phyloP scores from a whole-genome alignment of 23 tunicate genomes.

The Styela clava region DNA sequence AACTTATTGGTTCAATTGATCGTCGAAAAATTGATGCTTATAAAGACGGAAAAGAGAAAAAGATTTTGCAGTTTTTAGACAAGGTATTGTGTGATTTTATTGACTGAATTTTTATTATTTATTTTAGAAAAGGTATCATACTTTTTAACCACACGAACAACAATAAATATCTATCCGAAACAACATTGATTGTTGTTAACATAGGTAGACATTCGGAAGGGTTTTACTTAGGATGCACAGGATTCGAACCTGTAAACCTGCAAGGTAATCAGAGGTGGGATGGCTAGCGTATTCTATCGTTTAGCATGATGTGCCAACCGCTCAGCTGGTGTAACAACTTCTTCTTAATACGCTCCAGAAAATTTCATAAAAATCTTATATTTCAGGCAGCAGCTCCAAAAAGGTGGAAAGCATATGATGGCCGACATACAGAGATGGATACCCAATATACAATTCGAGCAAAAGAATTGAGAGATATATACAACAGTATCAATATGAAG shows the following conservation, averaged over 20 bases:
- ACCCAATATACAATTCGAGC: conserved; percentile 97
- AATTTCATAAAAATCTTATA: too few relatives aligned
- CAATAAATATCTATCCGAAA: too few relatives aligned
- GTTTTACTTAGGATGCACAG: too few relatives aligned
- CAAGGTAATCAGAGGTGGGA: too few relatives aligned
- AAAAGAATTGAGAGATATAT: conserved; percentile 92
- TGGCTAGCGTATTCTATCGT: too few relatives aligned
- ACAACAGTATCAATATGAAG: conserved; percentile 96
- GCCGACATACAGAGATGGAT: conserved; percentile 94
- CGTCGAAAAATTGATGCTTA: conserved; percentile 44
- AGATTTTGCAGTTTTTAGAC: conserved; percentile 38
- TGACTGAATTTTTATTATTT: not conserved
- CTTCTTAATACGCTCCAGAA: too few relatives aligned
- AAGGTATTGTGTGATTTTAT: conserved; percentile 41
- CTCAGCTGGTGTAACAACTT: too few relatives aligned
- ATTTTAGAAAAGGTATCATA: not conserved
- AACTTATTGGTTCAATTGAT: conserved; percentile 87
- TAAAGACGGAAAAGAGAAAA: conserved; percentile 48
- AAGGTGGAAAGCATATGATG: conserved; percentile 96
- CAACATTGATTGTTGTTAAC: too few relatives aligned
- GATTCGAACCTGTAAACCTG: too few relatives aligned
- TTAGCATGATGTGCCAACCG: too few relatives aligned
- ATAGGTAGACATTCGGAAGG: too few relatives aligned
- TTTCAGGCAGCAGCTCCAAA: conserved; percentile 97
- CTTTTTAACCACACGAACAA: too few relatives aligned